Evolutionary conservation across 2,888 invertebrate species (phyloP).

Genomic region (Harmothoe impar): DNA sequence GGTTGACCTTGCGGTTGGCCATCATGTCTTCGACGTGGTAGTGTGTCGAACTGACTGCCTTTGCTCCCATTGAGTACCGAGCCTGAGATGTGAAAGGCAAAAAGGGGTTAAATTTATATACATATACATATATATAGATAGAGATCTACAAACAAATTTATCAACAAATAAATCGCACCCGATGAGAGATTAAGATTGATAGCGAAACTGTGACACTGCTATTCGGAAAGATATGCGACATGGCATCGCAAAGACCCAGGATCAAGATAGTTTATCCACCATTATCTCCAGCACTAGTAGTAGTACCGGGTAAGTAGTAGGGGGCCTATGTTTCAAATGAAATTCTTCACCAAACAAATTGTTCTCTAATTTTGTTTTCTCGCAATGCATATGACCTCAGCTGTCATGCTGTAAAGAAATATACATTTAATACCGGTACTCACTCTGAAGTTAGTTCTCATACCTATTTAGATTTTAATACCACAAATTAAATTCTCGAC

Average conservation of each 20-base stretch:
- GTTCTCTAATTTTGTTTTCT: too few relatives aligned
- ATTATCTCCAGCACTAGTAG: too few relatives aligned
- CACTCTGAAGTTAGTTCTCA: too few relatives aligned
- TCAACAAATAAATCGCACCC: neutral
- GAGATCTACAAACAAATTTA: neutral
- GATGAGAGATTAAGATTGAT: neutral
- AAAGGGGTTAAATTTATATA: too few relatives aligned
- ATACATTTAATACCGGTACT: too few relatives aligned
- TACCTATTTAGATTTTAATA: neutral
- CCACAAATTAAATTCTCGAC: neutral
- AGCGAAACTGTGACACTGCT: neutral
- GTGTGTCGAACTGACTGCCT: slow-evolving; percentile 74
- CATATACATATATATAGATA: too few relatives aligned
- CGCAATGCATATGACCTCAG: too few relatives aligned
- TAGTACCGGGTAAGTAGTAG: too few relatives aligned
- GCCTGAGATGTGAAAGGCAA: slow-evolving; percentile 68
- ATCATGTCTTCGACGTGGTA: slow-evolving; percentile 74
- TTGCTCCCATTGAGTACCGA: slow-evolving; percentile 77
- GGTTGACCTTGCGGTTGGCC: slow-evolving; percentile 67
- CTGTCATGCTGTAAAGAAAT: too few relatives aligned
- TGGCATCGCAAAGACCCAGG: neutral
- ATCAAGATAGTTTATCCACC: too few relatives aligned
- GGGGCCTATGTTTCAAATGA: too few relatives aligned
- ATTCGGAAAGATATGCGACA: neutral
- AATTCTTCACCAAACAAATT: too few relatives aligned